Base-by-base conservation (phyloP, 2,113 vertebrate species). In the Heteronetta atricapilla region DNA sequence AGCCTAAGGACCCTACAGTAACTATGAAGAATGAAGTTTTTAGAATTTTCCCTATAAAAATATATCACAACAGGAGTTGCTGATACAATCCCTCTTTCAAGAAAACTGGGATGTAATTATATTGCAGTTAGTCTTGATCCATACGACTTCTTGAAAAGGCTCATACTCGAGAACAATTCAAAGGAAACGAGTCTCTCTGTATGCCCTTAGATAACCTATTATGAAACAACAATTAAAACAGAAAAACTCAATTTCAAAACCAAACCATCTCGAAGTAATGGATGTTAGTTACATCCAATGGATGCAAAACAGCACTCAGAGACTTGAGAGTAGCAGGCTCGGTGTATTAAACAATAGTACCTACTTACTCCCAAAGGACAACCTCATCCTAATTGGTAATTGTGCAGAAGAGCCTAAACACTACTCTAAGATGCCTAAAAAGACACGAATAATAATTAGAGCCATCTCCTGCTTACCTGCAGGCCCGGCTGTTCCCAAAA, bases 401-500 rank as follows among this genome's bases (percentile, higher is more conserved):
- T 29, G 28, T 26, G 50, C 48, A 86, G 38, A 52, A 76, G 3
- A 77, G 70, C 7, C 55, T 70, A 53, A 70, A 77, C 0, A 1
- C 31, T 31, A 66, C 42, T 3, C 14, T 46, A 59, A 28, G 7
- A 50, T 76, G 40, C 90, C 89, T 72, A 50, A 86, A 79, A 73
- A 59, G 13, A 64, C 53, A 63, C 0, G 46, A 48, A 48, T 48
- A 22, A 48, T 13, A 77, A 68, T 60, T 13, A 53, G 11, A 94
- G 72, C 23, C 29, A 46, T 40, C 33, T 77, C 58, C 62, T 17
- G 56, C 93, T 94, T 98, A 99, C 99, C 98, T 99, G 99, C 91
- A 99, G 98, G 55, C 99, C 99, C 36, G 99, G 99, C 78, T 99
- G 99, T 85, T 99, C 99, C 99, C 99, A 99, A 98, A 99, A 99